phyloP scores from a whole-genome alignment of 64 coral and sea anemone species.

The Montipora capricornis region DNA sequence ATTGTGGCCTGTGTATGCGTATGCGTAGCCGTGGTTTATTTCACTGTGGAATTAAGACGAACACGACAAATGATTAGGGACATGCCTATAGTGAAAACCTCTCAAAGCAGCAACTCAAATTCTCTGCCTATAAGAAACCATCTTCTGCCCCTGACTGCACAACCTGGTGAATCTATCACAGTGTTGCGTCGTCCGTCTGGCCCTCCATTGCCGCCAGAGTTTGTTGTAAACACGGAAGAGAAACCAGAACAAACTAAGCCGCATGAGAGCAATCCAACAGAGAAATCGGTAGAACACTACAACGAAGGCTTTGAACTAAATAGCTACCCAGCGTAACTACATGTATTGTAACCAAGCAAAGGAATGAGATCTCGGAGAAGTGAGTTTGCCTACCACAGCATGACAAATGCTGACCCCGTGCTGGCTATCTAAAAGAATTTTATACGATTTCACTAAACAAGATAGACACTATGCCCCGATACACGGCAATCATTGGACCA shows the following conservation, averaged over 20 bases:
- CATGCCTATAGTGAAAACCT: not conserved
- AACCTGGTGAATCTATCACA: not conserved
- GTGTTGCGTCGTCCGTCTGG: not conserved
- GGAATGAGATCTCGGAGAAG: too few relatives aligned
- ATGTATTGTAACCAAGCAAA: too few relatives aligned
- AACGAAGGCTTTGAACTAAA: conserved; percentile 11
- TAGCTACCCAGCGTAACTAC: not conserved
- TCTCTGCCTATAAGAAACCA: not conserved
- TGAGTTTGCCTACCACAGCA: too few relatives aligned
- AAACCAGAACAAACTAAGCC: not conserved
- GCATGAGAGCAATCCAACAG: not conserved
- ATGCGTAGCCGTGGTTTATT: not conserved
- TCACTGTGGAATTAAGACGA: not conserved
- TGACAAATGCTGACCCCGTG: too few relatives aligned
- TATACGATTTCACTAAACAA: too few relatives aligned
- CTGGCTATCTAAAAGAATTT: too few relatives aligned
- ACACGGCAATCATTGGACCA: too few relatives aligned
- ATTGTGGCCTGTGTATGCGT: not conserved
- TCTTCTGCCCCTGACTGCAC: not conserved
- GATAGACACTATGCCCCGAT: too few relatives aligned
- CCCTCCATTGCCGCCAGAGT: not conserved
- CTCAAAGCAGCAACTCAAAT: not conserved
- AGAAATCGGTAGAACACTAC: not conserved
- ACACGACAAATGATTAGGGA: not conserved
- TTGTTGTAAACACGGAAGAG: not conserved